Conservation (phyloP, 2,113 vertebrate genomes). For the Arvicanthis niloticus region DNA sequence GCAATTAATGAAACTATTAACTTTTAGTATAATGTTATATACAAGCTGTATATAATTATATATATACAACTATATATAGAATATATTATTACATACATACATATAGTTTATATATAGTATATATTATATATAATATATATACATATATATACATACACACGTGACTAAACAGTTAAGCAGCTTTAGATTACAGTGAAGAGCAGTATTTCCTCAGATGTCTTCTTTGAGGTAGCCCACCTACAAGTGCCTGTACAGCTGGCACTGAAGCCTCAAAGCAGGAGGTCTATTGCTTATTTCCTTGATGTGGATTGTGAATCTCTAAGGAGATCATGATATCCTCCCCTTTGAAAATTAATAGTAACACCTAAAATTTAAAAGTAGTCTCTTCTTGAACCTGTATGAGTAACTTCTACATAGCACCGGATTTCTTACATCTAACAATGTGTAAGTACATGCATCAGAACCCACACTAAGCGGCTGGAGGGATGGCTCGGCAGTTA, state of each 20-base stretch:
- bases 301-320: background rate
- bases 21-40: conserved; percentile 34
- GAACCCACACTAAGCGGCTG: background rate
- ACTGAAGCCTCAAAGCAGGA: background rate
- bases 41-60: background rate
- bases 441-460: background rate
- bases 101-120: no score
- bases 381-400: background rate
- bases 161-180: background rate
- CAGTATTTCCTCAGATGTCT: background rate
- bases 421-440: background rate
- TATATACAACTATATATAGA: no score
- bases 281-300: background rate
- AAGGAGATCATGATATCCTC: background rate
- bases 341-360: background rate
- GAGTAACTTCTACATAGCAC: background rate
- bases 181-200: background rate
- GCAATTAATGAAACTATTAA: background rate
- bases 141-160: no score
- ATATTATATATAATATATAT: no score
- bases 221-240: background rate
- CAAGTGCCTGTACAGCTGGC: background rate
- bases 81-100: no score
- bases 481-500: background rate
- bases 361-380: background rate